Base-by-base conservation (phyloP, 2,113 vertebrate species). In the Rhagologus leucostigma region DNA sequence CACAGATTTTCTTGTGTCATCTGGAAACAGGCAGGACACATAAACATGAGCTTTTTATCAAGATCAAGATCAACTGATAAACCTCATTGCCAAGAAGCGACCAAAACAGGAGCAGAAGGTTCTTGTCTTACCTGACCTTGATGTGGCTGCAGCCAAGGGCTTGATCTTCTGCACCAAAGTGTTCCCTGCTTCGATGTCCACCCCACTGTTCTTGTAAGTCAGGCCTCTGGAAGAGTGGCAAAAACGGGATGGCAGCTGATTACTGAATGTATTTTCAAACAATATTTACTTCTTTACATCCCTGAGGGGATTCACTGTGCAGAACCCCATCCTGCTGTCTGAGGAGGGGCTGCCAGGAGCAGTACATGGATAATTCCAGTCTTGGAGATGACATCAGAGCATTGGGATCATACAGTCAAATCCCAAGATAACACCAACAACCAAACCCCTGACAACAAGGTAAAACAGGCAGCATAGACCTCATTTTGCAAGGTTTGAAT, bases 201-300 rank as follows among this genome's bases (percentile, higher is more conserved):
- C 99, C 18, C 99, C 99, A 16, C 99, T 99, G 94, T 98, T 99
- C 96, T 99, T 99, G 84, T 99, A 99, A 41, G 99, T 99, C 95
- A 99, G 96, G 85, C 98, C 98, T 95, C 99, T 99, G 98, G 60
- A 83, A 96, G 91, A 89, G 78, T 56, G 23, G 75, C 27, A 13
- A 52, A 78, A 32, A 53, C 1, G n/a, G 75, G 74, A 87, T 5
- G 24, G 69, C 33, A 87, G 73, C 60, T 39, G 52, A 85, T 89
- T 88, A 75, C 33, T 67, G 76, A 63, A 26, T 33, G 26, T 6
- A 12, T 49, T 79, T 47, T 10, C 64, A 57, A 80, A 29, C 4
- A 49, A 1, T 18, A 42, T 84, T 87, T 77, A 50, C 47, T 70
- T 52, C 70, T 42, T 73, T 69, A 56, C 37, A 29, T 19, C 16